Conservation (phyloP, 2,113 vertebrate species). For the Neodon shergylaensis region DNA sequence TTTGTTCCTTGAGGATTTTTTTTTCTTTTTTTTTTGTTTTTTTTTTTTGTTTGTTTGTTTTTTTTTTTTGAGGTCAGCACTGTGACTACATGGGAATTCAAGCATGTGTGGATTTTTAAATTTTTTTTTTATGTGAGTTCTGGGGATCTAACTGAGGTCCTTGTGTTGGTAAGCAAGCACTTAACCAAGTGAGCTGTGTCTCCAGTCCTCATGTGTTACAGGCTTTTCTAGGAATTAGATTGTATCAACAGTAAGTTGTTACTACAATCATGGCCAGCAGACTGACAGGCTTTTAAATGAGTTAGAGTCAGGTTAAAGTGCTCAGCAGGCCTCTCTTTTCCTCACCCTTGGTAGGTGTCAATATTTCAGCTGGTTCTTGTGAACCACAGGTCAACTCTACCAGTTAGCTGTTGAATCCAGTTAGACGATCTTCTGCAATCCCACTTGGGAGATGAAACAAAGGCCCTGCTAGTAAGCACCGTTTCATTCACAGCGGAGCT, state of each 20-base stretch:
- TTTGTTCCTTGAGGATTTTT: no score
- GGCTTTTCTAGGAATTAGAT: conserved; percentile 29
- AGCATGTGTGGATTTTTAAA: neutral
- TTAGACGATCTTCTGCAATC: conserved; percentile 5
- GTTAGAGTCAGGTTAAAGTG: neutral
- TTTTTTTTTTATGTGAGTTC: neutral
- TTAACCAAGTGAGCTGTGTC: neutral
- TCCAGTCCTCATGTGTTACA: neutral
- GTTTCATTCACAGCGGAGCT: neutral
- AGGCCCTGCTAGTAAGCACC: neutral
- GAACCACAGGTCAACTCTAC: neutral
- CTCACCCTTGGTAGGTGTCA: neutral
- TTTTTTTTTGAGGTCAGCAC: neutral
- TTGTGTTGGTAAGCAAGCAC: neutral
- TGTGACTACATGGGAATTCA: neutral
- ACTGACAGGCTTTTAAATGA: conserved; percentile 25
- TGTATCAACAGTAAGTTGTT: neutral
- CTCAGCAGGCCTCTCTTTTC: neutral
- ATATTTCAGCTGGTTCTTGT: neutral
- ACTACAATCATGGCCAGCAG: neutral
- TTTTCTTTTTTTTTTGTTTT: no score
- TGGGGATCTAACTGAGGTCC: neutral
- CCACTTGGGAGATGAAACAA: conserved; percentile 13
- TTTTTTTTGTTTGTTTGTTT: no score
- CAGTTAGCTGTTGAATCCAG: neutral